These are phyloP conservation scores for Carapus acus DNA, from an alignment of 2,797 vertebrate genomes.

Conservation along the genomic window DNA sequence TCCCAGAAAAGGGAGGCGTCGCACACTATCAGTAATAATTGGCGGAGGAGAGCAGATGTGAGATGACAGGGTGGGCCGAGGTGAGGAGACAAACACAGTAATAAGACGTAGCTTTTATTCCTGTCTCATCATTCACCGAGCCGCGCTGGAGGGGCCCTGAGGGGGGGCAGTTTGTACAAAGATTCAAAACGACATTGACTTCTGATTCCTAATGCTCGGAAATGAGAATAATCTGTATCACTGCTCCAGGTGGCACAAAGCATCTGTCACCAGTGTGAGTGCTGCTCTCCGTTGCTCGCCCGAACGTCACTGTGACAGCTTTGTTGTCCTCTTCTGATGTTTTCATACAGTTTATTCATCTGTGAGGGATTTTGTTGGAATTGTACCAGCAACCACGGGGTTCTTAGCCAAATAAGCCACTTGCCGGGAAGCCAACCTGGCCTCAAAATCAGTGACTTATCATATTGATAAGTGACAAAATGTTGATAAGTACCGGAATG, in stretches of 20 bases:
- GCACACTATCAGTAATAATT: conserved; percentile 53
- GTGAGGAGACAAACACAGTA: conserved; percentile 62
- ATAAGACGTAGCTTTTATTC: conserved; percentile 66
- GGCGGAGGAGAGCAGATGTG: conserved; percentile 52
- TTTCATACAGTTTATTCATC: too few species aligned
- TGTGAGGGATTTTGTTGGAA: too few species aligned
- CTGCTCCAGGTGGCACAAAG: background rate
- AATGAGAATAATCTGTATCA: background rate
- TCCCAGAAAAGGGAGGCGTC: conserved; percentile 36
- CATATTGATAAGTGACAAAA: too few species aligned
- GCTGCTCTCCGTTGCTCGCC: too few species aligned
- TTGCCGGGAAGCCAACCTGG: too few species aligned
- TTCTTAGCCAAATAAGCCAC: too few species aligned
- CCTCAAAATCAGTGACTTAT: too few species aligned
- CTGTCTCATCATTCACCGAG: conserved; percentile 40
- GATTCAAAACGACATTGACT: conserved; percentile 20
- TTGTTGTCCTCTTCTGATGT: too few species aligned
- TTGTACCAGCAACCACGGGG: too few species aligned
- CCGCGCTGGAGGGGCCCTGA: conserved; percentile 21
- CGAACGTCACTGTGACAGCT: too few species aligned
- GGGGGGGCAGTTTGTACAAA: conserved; percentile 20
- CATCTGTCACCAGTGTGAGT: background rate
- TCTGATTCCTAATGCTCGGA: background rate
- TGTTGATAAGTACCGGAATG: too few species aligned
- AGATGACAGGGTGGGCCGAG: conserved; percentile 46